Base-by-base conservation (phyloP, 2,797 vertebrate species). In the Momotus momota region DNA sequence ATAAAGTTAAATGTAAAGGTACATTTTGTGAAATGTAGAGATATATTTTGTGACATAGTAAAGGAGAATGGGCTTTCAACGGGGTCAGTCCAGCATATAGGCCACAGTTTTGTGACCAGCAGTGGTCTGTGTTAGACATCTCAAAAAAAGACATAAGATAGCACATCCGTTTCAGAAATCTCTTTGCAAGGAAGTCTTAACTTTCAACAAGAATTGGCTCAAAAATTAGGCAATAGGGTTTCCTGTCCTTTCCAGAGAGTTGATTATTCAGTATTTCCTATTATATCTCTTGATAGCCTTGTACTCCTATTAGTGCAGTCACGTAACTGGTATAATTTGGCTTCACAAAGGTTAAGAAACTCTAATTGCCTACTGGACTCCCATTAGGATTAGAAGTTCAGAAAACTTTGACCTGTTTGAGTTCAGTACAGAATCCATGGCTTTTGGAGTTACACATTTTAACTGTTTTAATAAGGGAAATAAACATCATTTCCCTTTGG, bases 31-130 rank as follows among this genome's bases (percentile, higher is more conserved):
- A 80, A 55, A 79, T 17, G 3, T 17, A 40, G 46, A 69, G 25
- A 18, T 2, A 1, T 25, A 51, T 51, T 84, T 80, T 51, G 10
- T 49, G 51, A 58, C 18, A 40, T 25, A 25, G 23, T 16, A 46
- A 70, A 40, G 10, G 5, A 8, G 19, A 62, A 41, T 0, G 1
- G 15, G 43, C 29, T 22, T 72, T 46, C 22, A 48, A 0, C 33
- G 22, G 20, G 5, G 10, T 71, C 29, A 70, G n/a, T 5, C 4
- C 20, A 60, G 29, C 9, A 61, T 22, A 48, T 14, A 79, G 49
- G 10, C 16, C 41, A 79, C 9, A 38, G 16, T 46, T 70, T 55
- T 70, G 25, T 46, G 16, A 70, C 9, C 17, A 66, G 35, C 20
- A 51, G 31, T 15, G 8, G 29, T 70, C 41, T 55, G 5, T 38